Percentiles rank a stretch among this genome's conserved stretches.
phyloP scores from a whole-genome alignment of 2,797 vertebrate genomes.

The Acanthopagrus latus region DNA sequence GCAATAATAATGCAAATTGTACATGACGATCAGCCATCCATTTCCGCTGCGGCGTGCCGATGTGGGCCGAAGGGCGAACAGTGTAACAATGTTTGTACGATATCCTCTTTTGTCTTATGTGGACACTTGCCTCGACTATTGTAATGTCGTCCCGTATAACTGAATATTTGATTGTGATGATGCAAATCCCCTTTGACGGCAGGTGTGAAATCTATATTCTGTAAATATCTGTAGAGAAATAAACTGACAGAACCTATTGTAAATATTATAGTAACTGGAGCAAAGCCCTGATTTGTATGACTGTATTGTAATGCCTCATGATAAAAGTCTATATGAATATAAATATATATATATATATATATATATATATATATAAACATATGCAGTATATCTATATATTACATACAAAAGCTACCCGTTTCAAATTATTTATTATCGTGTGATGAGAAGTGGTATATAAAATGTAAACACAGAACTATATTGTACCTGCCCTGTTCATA shows the following conservation, averaged over 20 bases:
- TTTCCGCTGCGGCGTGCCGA: conserved; percentile 24
- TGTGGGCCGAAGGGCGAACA: conserved; percentile 42
- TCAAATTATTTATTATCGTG: conserved; percentile 68
- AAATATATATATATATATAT: conserved; percentile 21
- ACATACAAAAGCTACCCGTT: conserved; percentile 57
- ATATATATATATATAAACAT: conserved; percentile 58
- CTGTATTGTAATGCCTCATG: conserved; percentile 55
- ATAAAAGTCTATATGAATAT: conserved; percentile 12
- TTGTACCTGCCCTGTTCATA: conserved; percentile 61
- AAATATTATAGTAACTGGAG: conserved; percentile 66
- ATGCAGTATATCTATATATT: conserved; percentile 70
- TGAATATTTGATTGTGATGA: conserved; percentile 67
- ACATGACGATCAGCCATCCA: conserved; percentile 57
- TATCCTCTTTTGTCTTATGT: conserved; percentile 53
- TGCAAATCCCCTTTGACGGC: conserved; percentile 66
- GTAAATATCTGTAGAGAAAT: conserved; percentile 75
- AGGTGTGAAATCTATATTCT: conserved; percentile 74
- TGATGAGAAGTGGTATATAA: conserved; percentile 61
- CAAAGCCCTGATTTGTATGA: conserved; percentile 66
- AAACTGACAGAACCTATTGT: conserved; percentile 64
- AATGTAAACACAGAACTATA: conserved; percentile 64
- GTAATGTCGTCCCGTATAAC: conserved; percentile 52
- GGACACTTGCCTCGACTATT: conserved; percentile 56
- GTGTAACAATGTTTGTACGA: conserved; percentile 50
- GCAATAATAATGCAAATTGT: conserved; percentile 78